Evolutionary conservation across 2,113 vertebrate species (phyloP), one percentile per base, ranked within the genome.

Genomic region (Mastomys natalensis): DNA sequence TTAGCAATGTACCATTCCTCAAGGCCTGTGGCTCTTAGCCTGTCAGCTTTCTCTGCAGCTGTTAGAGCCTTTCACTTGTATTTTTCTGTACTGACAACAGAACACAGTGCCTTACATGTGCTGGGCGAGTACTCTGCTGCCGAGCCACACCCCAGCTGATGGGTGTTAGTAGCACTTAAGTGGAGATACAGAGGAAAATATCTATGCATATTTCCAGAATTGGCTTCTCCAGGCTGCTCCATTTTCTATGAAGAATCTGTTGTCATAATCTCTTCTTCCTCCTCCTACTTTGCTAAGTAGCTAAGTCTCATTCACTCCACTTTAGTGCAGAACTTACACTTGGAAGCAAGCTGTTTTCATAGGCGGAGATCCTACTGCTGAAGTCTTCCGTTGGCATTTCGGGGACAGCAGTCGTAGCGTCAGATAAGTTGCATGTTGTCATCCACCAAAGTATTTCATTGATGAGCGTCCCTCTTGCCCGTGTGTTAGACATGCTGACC

Each of bases 311-410:
- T 43, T 70, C 77, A n/a, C 96, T 87, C 82, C 84, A 73, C 80
- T 87, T 74, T 87, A 80, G 9, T 53, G 16, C 86, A 84, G 26
- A 92, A 84, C 85, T 37, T 66, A 66, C 53, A 72, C 43, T 80
- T 86, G 86, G 95, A 89, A 95, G 58, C 68, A 92, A 86, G 26
- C 34, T 86, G 6, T 91, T 94, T 96, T 93, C 74, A 76, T 58
- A 88, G 34, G 55, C 34, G 84, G 91, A 82, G 48, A n/a, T 94
- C 16, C 40, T 78, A 7, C 77, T 48, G 77, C 82, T 96, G 78
- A 89, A 92, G 84, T 40, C n/a, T 58, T 66, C n/a, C 37, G 60
- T 64, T 74, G 51, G 68, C 73, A 31, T 94, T 86, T 89, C 43
- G 34, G 40, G 86, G 64, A 24, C 24, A 34, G 12, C 0, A 43